Evolutionary conservation across 1,140 invertebrate genomes (phyloP).

Genomic region (Ylistrum balloti): DNA sequence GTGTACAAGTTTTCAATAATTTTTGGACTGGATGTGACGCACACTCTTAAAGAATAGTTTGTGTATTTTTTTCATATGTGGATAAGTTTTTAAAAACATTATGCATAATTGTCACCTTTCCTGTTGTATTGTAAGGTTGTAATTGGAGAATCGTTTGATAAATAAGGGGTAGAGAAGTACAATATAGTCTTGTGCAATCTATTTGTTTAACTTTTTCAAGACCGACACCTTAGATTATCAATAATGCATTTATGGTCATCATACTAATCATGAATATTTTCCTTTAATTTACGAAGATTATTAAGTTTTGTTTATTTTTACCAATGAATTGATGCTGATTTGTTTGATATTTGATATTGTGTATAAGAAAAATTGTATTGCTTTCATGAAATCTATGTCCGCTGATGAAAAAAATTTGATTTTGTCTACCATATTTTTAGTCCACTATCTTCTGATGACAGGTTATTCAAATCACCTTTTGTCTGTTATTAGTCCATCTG

Average conservation of each 20-base stretch:
- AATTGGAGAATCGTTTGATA: not conserved
- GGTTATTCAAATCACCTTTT: too few species aligned
- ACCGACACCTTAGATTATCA: not conserved
- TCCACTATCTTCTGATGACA: too few species aligned
- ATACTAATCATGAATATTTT: not conserved
- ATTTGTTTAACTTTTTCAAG: not conserved
- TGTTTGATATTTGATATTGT: conserved; percentile 3
- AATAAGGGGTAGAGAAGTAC: not conserved
- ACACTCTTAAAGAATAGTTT: not conserved
- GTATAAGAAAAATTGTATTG: not conserved
- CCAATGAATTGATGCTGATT: not conserved
- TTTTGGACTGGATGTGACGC: not conserved
- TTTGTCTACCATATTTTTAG: too few species aligned
- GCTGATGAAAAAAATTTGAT: too few species aligned
- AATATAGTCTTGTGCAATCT: not conserved
- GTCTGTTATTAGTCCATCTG: too few species aligned
- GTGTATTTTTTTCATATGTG: not conserved
- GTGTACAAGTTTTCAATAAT: not conserved
- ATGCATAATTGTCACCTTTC: not conserved
- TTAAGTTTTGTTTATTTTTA: not conserved
- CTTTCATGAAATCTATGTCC: not conserved
- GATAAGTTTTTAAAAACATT: not conserved
- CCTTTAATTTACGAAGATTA: not conserved
- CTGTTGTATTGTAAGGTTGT: not conserved
- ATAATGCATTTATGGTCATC: not conserved